These are phyloP conservation scores for Xiphophorus maculatus DNA, from an alignment of 2,113 vertebrate genomes.

Conservation along the genomic window DNA sequence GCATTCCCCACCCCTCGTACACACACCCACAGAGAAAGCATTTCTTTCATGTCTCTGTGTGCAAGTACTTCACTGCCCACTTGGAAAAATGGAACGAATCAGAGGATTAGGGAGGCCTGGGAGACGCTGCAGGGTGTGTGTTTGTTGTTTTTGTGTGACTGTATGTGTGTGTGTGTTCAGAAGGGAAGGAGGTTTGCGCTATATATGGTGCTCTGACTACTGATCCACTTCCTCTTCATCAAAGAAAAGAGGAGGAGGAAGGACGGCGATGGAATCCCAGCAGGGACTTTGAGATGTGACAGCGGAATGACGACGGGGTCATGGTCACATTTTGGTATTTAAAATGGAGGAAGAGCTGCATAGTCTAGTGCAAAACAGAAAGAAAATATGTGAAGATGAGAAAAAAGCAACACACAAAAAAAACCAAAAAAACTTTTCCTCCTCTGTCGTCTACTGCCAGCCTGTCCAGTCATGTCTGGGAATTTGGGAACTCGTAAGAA, in stretches of 20 bases:
- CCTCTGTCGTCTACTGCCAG: not conserved
- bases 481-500: not conserved
- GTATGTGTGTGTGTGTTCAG: conserved; percentile 7
- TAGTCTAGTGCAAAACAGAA: not conserved
- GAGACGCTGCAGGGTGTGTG: conserved; percentile 41
- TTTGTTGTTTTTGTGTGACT: conserved; percentile 22
- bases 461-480: not conserved
- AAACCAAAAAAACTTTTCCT: not conserved
- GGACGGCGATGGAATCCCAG: not conserved
- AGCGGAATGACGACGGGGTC: not conserved
- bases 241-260: conserved; percentile 49
- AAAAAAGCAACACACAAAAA: not conserved
- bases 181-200: conserved; percentile 30
- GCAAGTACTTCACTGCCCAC: conserved; percentile 46
- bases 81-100: conserved; percentile 65
- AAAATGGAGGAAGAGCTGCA: not conserved
- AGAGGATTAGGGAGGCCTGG: conserved; percentile 63
- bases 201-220: conserved; percentile 50
- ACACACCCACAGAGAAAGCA: conserved; percentile 27
- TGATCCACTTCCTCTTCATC: conserved; percentile 68
- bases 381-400: not conserved
- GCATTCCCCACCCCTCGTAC: not conserved
- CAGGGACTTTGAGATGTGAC: not conserved
- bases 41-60: conserved; percentile 63
- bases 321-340: not conserved